Conservation (phyloP, 2,888 invertebrate genomes). For the Nemurella pictetii region DNA sequence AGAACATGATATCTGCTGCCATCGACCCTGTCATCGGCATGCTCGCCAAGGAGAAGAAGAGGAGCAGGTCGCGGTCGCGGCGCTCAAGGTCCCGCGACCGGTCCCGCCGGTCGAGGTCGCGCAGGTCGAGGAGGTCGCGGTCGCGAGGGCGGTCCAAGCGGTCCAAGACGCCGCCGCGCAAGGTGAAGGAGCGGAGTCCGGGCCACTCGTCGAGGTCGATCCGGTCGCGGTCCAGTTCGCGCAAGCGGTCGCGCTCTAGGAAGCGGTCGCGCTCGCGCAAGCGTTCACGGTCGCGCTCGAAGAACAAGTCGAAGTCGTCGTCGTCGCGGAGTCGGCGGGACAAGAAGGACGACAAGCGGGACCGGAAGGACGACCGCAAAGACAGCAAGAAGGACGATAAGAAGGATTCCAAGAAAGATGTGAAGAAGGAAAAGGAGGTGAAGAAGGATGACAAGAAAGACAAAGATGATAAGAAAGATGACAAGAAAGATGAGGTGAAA, state of each 20-base stretch:
- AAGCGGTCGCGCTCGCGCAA: constrained; percentile 46
- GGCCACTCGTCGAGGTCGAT: constrained; percentile 57
- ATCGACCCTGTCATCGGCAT: constrained; percentile 90
- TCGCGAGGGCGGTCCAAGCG: constrained; percentile 55
- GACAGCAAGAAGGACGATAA: constrained; percentile 34
- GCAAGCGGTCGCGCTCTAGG: constrained; percentile 48
- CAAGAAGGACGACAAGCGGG: constrained; percentile 31
- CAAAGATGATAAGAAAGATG: constrained; percentile 34
- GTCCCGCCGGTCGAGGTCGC: constrained; percentile 45
- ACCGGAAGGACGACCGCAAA: constrained; percentile 29
- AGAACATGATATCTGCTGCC: constrained; percentile 90
- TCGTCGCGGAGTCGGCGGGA: constrained; percentile 50
- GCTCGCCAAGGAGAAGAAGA: constrained; percentile 77
- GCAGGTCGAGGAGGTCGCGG: constrained; percentile 38
- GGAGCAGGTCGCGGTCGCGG: constrained; percentile 64
- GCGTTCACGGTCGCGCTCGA: constrained; percentile 46
- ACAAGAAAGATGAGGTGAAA: constrained; percentile 38
- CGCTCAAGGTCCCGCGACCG: constrained; percentile 52
- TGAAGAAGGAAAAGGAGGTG: constrained; percentile 39
- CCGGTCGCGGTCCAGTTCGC: constrained; percentile 59
- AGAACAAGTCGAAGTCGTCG: constrained; percentile 55
- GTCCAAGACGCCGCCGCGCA: constrained; percentile 58
- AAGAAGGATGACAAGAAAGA: constrained; percentile 22
- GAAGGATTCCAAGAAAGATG: constrained; percentile 39
- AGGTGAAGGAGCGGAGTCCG: constrained; percentile 58